Percentiles rank a stretch among this genome's conserved stretches.
Conservation (phyloP, 1,140 invertebrate genomes). For the Drosophila asahinai region DNA sequence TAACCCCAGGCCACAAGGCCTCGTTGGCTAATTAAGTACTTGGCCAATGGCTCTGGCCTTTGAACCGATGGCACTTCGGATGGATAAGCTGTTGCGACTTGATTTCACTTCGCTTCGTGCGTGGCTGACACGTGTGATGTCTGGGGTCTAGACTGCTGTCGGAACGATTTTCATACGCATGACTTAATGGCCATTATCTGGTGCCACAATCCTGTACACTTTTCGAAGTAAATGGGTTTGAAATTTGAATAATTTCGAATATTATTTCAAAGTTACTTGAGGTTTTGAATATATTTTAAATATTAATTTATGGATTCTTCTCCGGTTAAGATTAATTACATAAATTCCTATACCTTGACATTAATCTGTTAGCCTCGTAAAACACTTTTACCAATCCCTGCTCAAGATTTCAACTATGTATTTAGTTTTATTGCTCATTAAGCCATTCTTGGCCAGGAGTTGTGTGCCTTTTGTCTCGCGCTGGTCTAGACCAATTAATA, state of each 20-base stretch:
- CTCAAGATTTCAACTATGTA: constrained; percentile 1
- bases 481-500: constrained; percentile 77
- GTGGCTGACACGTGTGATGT: constrained; percentile 14
- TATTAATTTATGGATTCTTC: not conserved
- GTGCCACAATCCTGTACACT: not conserved
- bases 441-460: constrained; percentile 26
- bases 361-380: too few relatives aligned
- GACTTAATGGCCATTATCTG: not conserved
- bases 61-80: constrained; percentile 23
- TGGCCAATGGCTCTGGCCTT: constrained; percentile 18
- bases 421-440: constrained; percentile 40
- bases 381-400: not conserved
- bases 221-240: not conserved
- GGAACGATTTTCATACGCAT: not conserved
- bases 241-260: not conserved
- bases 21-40: constrained; percentile 49
- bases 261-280: not conserved
- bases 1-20: constrained; percentile 16
- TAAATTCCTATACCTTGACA: too few relatives aligned
- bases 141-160: constrained; percentile 19
- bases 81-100: constrained; percentile 27
- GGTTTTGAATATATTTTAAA: too few relatives aligned
- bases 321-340: too few relatives aligned
- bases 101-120: constrained; percentile 24
- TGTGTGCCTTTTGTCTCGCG: constrained; percentile 32